phyloP scores from a whole-genome alignment of 35 echinoderm and acorn worm species.

The Amphiura filiformis region DNA sequence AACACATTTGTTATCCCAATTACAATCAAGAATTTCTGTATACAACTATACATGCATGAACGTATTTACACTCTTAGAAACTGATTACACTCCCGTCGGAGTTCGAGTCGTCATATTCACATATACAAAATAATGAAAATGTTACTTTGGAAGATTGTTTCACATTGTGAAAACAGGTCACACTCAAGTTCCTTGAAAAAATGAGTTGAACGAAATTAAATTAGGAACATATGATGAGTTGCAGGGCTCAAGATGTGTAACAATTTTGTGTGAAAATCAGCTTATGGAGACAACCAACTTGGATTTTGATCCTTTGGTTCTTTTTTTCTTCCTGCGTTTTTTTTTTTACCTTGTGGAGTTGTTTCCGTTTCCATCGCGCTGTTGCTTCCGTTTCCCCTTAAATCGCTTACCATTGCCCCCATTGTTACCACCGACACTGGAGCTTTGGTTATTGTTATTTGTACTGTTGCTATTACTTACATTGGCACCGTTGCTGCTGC shows the following conservation, averaged over 20 bases:
- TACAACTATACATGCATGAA: too few relatives aligned
- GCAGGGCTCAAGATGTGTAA: background rate
- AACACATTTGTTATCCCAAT: background rate
- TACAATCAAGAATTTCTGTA: too few relatives aligned
- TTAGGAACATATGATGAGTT: background rate
- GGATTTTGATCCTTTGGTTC: background rate
- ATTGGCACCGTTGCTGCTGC: conserved; percentile 9
- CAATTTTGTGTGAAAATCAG: too few relatives aligned
- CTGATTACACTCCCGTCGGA: too few relatives aligned
- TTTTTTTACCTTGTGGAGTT: background rate
- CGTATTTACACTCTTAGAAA: too few relatives aligned
- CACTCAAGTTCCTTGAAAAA: background rate
- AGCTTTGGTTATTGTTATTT: conserved; percentile 13
- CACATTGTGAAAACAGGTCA: background rate
- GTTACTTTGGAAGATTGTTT: too few relatives aligned
- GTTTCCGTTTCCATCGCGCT: background rate
- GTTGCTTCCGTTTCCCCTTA: background rate
- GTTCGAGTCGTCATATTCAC: too few relatives aligned
- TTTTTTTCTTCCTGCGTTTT: background rate
- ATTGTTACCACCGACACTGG: conserved; percentile 24
- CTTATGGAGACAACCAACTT: too few relatives aligned
- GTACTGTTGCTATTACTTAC: conserved; percentile 20
- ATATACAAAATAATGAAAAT: too few relatives aligned
- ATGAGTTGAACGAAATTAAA: background rate
- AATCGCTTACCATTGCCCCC: background rate